Conservation (phyloP, 30 jellyfish, hydroid and myxozoan species). For the Rhopilema esculentum region DNA sequence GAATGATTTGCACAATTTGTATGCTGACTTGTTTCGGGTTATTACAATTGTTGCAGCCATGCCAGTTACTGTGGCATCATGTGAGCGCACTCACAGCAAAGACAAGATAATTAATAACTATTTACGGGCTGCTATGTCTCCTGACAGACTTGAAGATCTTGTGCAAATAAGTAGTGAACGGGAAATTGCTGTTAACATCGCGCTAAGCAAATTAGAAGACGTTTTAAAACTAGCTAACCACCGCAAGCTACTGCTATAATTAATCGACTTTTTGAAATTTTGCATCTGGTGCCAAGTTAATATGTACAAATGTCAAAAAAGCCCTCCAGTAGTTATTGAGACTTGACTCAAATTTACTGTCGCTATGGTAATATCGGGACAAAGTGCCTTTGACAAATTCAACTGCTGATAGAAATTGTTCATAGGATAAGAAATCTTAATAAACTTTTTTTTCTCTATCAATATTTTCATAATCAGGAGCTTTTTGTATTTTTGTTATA, state of each 20-base stretch:
- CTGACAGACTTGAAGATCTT: conserved; percentile 43
- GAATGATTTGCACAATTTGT: conserved; percentile 49
- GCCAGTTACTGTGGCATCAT: conserved; percentile 62
- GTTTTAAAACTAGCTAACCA: conserved; percentile 30
- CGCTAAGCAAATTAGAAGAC: conserved; percentile 15
- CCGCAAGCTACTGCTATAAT: conserved; percentile 18
- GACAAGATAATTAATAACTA: conserved; percentile 39
- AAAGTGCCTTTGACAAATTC: neutral
- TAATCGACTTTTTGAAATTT: neutral
- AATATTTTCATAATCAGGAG: neutral
- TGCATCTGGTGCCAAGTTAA: too few relatives aligned
- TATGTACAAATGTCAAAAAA: neutral
- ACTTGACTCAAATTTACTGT: neutral
- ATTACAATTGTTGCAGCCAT: conserved; percentile 50
- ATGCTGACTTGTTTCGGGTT: conserved; percentile 22
- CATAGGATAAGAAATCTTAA: neutral
- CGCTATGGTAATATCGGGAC: neutral
- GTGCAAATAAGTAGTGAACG: conserved; percentile 38
- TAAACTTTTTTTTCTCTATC: neutral
- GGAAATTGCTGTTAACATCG: conserved; percentile 26
- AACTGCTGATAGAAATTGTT: neutral
- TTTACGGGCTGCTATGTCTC: conserved; percentile 58
- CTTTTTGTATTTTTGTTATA: neutral
- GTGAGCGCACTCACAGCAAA: conserved; percentile 66
- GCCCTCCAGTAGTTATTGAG: neutral